phyloP scores from a whole-genome alignment of 2,888 invertebrate species.

The Sicus ferrugineus region DNA sequence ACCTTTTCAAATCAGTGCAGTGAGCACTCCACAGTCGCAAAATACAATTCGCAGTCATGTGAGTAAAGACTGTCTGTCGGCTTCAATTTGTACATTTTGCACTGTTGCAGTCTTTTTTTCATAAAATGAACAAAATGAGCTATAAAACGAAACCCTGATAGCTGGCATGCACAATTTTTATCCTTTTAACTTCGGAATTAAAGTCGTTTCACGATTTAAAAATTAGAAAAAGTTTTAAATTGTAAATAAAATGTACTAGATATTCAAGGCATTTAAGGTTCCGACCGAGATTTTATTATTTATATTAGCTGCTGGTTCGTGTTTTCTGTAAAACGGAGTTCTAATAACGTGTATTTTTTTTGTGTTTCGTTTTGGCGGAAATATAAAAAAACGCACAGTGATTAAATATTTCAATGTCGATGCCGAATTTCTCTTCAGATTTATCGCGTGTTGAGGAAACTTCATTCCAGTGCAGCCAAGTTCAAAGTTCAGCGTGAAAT shows the following conservation, averaged over 20 bases:
- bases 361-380: too few relatives aligned
- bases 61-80: slow-evolving; percentile 41
- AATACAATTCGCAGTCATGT: slow-evolving; percentile 36
- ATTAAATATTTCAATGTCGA: neutral
- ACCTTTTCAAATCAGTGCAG: neutral
- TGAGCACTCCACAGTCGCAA: neutral
- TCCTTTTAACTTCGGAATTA: too few relatives aligned
- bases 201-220: too few relatives aligned
- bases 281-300: too few relatives aligned
- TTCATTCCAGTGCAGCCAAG: neutral
- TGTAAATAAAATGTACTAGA: too few relatives aligned
- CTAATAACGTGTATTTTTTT: too few relatives aligned
- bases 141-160: neutral
- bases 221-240: too few relatives aligned
- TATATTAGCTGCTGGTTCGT: too few relatives aligned
- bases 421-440: neutral
- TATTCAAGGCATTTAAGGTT: too few relatives aligned
- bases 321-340: too few relatives aligned
- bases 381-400: too few relatives aligned
- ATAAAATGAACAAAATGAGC: neutral
- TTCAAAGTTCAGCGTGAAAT: neutral
- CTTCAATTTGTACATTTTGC: slow-evolving; percentile 39
- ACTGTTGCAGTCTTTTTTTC: neutral
- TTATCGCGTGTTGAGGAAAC: slow-evolving; percentile 5
- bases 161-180: too few relatives aligned